Percentiles rank a stretch among this genome's conserved stretches.
Evolutionary conservation across 2,888 invertebrate genomes (phyloP).

Genomic region (Cephonodes hylas): DNA sequence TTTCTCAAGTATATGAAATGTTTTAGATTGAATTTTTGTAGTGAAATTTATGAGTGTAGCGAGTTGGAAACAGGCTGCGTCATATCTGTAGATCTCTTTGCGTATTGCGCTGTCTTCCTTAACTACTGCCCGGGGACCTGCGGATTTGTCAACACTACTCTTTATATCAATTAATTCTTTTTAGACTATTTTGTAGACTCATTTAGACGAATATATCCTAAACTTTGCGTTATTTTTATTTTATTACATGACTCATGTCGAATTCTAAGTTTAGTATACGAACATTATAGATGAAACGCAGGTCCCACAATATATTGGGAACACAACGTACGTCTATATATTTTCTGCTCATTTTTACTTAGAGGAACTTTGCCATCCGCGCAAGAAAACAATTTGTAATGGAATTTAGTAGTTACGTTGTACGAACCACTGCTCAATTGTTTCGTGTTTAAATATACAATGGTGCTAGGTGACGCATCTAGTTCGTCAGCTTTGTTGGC

Average conservation of each 20-base stretch:
- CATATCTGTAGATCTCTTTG: constrained; percentile 28
- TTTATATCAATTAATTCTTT: background rate
- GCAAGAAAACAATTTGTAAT: constrained; percentile 25
- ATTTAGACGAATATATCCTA: background rate
- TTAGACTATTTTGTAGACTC: background rate
- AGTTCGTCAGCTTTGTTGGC: background rate
- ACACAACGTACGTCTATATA: constrained; percentile 14
- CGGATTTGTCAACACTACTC: background rate
- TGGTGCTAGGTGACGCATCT: constrained; percentile 29
- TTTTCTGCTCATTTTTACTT: constrained; percentile 53
- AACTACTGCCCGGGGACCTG: constrained; percentile 16
- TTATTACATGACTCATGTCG: too few species aligned
- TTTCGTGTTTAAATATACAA: constrained; percentile 19
- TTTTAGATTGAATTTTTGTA: background rate
- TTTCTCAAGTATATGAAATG: background rate
- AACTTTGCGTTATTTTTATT: background rate
- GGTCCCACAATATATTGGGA: constrained; percentile 6
- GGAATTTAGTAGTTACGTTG: constrained; percentile 29
- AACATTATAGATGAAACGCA: background rate
- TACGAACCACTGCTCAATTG: constrained; percentile 43
- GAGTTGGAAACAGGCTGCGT: constrained; percentile 2
- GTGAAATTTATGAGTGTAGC: background rate
- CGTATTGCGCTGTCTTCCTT: constrained; percentile 27
- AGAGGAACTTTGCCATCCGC: constrained; percentile 28
- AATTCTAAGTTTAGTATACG: too few species aligned